Base-by-base conservation (phyloP, 2,888 invertebrate species). In the Azorinus chamasolen region DNA sequence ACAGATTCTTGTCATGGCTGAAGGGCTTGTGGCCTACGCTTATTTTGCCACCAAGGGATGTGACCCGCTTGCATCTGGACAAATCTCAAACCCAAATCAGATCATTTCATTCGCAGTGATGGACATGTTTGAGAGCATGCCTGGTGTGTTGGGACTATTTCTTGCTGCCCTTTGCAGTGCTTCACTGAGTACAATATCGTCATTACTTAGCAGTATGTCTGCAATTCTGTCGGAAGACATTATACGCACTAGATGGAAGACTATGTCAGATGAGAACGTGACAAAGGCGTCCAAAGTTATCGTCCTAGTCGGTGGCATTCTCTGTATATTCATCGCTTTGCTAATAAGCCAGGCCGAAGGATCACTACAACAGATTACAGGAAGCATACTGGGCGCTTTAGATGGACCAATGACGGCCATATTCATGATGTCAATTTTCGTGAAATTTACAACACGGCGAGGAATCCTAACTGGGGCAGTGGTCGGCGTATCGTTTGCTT, bases 1-100 rank as follows among this genome's bases (percentile, higher is more conserved):
- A 10, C 41, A 54, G 18, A 14, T 45, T n/a, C 45, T 64, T 5
- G 22, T 45, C 16, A 64, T 54, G 54, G n/a, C 54, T 8, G 64
- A 64, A 45, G 64, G 64, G 14, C 54, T 64, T 27, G 64, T 64
- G 12, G 53, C 54, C 10, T 64, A 41, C 32, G 64, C 64, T 6
- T 64, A 54, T 20, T 54, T 54, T 22, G 24, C 41, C 12, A 48
- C 50, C 22, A 62, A 51, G 39, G 51, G 62, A 0, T 62, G 62
- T 37, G 62, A 62, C 32, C 64, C 64, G 2, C 53, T 64, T 1
- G 64, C 64, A 4, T 43, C 54, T n/a, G 54, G 54, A 53, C 27
- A 27, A 43, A 64, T 53, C 14, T 25, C 53, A 2, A 64, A 54
- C 45, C 53, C 64, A 6, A 64, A 54, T 18, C 53, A 64, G 25